These are phyloP conservation scores for Coenonympha glycerion DNA, from an alignment of 2,888 invertebrate genomes.

Conservation along the genomic window DNA sequence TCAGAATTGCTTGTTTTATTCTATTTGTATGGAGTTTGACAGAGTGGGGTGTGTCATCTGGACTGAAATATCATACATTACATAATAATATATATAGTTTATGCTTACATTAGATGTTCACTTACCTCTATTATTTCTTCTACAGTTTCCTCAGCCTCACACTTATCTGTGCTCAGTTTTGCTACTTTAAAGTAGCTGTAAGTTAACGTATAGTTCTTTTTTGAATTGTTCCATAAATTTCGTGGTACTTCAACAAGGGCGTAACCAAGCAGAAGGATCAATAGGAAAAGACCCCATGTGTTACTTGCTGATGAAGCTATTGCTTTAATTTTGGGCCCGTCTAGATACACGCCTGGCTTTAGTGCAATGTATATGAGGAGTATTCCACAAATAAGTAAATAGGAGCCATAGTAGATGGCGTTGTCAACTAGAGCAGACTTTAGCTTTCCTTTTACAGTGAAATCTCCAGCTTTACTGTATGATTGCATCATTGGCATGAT, in stretches of 20 bases:
- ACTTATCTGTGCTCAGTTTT: slow-evolving; percentile 94
- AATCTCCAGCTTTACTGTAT: slow-evolving; percentile 98
- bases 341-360: slow-evolving; percentile 90
- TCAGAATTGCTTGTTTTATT: too few relatives aligned
- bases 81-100: too few relatives aligned
- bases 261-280: slow-evolving; percentile 93
- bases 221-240: slow-evolving; percentile 92
- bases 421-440: slow-evolving; percentile 97
- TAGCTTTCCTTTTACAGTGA: slow-evolving; percentile 94
- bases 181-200: slow-evolving; percentile 95
- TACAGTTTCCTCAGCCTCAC: slow-evolving; percentile 97
- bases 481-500: slow-evolving; percentile 99
- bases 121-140: slow-evolving; percentile 94
- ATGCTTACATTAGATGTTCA: too few relatives aligned
- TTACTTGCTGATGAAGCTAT: slow-evolving; percentile 99
- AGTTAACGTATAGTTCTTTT: slow-evolving; percentile 87
- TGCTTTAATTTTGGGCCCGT: slow-evolving; percentile 94
- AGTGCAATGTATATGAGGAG: slow-evolving; percentile 95
- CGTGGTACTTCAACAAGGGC: slow-evolving; percentile 97
- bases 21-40: too few relatives aligned
- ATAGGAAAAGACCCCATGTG: slow-evolving; percentile 97
- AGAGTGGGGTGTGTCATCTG: too few relatives aligned
- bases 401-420: slow-evolving; percentile 98
- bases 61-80: too few relatives aligned
- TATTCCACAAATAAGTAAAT: slow-evolving; percentile 94